Evolutionary conservation across 2,888 invertebrate species (phyloP), one percentile per base, ranked within the genome.

Genomic region (Gortyna flavago): DNA sequence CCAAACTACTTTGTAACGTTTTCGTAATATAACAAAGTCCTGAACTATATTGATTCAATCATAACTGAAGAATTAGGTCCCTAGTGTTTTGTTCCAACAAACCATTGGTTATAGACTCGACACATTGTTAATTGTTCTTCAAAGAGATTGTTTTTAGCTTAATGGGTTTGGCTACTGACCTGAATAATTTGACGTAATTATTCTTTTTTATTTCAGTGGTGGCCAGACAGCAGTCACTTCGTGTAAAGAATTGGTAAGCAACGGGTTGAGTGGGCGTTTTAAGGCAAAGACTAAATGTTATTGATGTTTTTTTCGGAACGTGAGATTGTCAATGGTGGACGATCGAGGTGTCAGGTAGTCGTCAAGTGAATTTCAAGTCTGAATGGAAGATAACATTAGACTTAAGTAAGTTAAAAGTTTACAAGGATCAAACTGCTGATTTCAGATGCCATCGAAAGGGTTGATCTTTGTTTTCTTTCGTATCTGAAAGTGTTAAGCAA

Each of bases 131-230:
- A 59, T 85, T 68, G 59, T 77, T 73, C 5, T 21, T 29, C 57
- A 21, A 83, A 59, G 25, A 54, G 41, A 64, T 81, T 75, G 77
- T 82, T 71, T 79, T 65, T 44, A 29, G 59, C 21, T 69, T 41
- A 86, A 83, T 67, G 38, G 61, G 29, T 21, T 85, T 57, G 54
- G 16, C 48, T 41, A 68, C 29, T 70, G 78, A 57, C 79, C 79
- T 73, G 61, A 86, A 78, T 83, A 78, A 65, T 71, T 86, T 83
- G 61, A 78, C 66, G 72, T 83, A 83, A 83, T 77, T 77, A 70
- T 69, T 83, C 18, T 29, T 83, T 66, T 77, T 76, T 62, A n/a
- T 69, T 59, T 18, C 48, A n/a, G 25, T 35, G 0, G 57, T 16
- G 41, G 21, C 3, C 13, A 61, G 67, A 68, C 67, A 70, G 29